phyloP scores from a whole-genome alignment of 2,113 vertebrate species.

The Pygoscelis adeliae region DNA sequence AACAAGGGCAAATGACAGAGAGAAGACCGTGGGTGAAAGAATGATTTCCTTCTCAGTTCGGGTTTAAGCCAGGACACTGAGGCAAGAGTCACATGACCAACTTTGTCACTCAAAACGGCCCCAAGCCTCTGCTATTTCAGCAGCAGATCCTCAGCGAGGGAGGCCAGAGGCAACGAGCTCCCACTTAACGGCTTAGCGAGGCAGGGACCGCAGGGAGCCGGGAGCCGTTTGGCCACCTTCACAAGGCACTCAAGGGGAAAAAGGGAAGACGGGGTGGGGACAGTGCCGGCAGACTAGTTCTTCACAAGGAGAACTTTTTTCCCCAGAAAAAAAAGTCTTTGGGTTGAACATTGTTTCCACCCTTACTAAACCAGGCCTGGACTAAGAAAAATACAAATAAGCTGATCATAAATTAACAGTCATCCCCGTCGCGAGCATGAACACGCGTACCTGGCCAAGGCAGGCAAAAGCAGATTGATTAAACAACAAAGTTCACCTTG shows the following conservation, averaged over 20 bases:
- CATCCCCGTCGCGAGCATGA: neutral
- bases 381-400: neutral
- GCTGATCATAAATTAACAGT: neutral
- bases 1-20: neutral
- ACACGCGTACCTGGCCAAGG: neutral
- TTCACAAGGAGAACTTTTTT: neutral
- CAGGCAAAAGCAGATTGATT: slow-evolving; percentile 7
- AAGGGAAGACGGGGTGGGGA: neutral
- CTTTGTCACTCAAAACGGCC: neutral
- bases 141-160: neutral
- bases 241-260: neutral
- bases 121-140: neutral
- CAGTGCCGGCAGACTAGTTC: neutral
- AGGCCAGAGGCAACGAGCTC: neutral
- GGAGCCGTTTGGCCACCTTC: neutral
- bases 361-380: neutral
- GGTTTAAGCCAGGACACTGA: neutral
- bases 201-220: neutral
- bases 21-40: neutral
- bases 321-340: neutral
- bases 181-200: neutral
- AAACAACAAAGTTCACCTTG: slow-evolving; percentile 27
- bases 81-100: too few species aligned
- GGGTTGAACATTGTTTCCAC: neutral
- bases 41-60: neutral